phyloP scores from a whole-genome alignment of 2,888 invertebrate species.

The Clepsis dumicolana region DNA sequence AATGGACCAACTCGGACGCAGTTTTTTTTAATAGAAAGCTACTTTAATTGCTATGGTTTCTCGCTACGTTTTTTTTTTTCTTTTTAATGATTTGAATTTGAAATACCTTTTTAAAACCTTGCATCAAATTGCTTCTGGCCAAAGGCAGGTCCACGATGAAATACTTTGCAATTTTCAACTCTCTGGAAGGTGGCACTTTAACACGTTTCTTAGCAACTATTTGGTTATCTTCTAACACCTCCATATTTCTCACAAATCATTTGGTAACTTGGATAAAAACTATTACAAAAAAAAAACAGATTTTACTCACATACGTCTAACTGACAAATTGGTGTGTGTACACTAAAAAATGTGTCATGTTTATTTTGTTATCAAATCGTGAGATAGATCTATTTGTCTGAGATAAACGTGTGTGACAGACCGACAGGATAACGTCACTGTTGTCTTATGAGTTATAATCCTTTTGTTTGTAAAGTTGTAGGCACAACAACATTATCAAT shows the following conservation, averaged over 20 bases:
- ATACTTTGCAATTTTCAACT: constrained; percentile 57
- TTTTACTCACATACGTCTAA: not conserved
- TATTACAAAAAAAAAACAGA: not conserved
- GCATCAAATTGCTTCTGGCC: constrained; percentile 56
- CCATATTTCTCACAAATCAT: not conserved
- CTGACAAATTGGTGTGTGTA: not conserved
- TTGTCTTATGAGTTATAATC: not conserved
- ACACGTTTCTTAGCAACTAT: not conserved
- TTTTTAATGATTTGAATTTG: not conserved
- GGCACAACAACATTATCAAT: not conserved
- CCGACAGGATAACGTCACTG: constrained; percentile 15
- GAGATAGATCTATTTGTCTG: constrained; percentile 2
- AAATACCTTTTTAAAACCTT: constrained; percentile 52
- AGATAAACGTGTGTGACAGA: constrained; percentile 14
- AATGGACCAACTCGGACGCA: too few species aligned
- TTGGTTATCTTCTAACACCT: not conserved
- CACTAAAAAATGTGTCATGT: constrained; percentile 29
- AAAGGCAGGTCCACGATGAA: constrained; percentile 61
- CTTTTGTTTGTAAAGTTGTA: not conserved
- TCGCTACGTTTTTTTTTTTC: too few species aligned
- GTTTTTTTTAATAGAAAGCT: too few species aligned
- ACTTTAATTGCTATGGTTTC: too few species aligned
- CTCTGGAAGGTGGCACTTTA: constrained; percentile 29
- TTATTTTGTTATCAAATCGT: constrained; percentile 26
- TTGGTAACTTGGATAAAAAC: not conserved